Base-by-base conservation (phyloP, 1,140 invertebrate species). In the Drosophila novamexicana region DNA sequence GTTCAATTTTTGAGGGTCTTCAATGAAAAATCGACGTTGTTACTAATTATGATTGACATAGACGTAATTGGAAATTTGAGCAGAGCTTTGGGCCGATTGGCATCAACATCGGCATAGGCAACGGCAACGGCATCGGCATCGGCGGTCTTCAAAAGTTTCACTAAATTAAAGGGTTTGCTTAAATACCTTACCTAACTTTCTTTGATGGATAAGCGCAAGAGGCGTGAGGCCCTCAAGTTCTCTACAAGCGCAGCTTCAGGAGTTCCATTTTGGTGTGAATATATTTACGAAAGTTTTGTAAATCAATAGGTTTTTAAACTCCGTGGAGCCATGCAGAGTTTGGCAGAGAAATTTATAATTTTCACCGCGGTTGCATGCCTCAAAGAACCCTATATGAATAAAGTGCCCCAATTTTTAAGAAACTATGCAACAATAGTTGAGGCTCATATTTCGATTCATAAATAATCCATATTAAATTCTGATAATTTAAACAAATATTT, bases 1-100 rank as follows among this genome's bases (percentile, higher is more conserved):
- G 71, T 80, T 62, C 18, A 70, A 63, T 81, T 80, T 75, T 65
- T 71, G 67, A 77, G 72, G 81, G 75, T 75, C 78, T 85, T 84
- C 79, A 89, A 90, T 85, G 86, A 85, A 86, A 89, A 89, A 89
- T 90, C 85, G 81, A 82, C 81, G 83, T 90, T 91, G 90, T 90
- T 91, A 91, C 90, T 91, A 91, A 91, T 91, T 91, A 90, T 91
- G 90, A 91, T 91, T 91, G 90, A 91, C 90, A 91, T 78, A 84
- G 75, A 89, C 77, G 83, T 91, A 90, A 91, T 91, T 91, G 90
- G 86, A 91, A 91, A 91, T 91, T 77, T 91, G 84, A 89, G 83
- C 80, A 71, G 59, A 89, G 80, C 84, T 88, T 78, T 76, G 83
- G 69, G 83, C 72, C 71, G 59, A 84, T 62, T 77, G 77, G 45